Base-by-base conservation (phyloP, 2,888 invertebrate genomes). In the Kryphioiulus occultus region DNA sequence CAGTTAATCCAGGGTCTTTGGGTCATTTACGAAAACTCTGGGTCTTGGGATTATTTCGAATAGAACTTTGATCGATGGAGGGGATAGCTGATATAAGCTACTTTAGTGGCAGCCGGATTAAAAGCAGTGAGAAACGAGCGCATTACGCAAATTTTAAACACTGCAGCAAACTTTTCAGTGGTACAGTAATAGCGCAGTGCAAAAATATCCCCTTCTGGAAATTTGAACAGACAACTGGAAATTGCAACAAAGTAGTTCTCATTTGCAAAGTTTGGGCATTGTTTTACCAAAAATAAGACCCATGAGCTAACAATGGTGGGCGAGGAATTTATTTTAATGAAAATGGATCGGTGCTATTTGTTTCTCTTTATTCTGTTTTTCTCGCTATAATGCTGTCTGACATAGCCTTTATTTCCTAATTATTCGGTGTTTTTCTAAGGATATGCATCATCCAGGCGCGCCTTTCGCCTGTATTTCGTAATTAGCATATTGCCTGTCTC, bases 251-350 rank as follows among this genome's bases (percentile, higher is more conserved):
- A 30, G 26, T 78, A 15, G 26, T 30, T 78, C 30, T 3, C 78
- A 26, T 3, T 78, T 78, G 26, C 68, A 12, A 26, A 15, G 1
- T 1, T 44, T 44, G 78, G 1, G 78, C 30, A 17, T 78, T 78
- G 5, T 78, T 78, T 3, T 30, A 17, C 2, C 30, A 30, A 78
- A 30, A 78, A 53, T 53, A 12, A 78, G 26, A 30, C 30, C 30
- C 30, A 68, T 17, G 17, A 78, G 12, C 78, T 78, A 78, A 78
- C 78, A 78, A 78, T 78, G 78, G 78, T 17, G 17, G 78, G 30
- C 78, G 26, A 30, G 30, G 78, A 78, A 78, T 78, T 78, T 78
- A 78, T 78, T 78, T 78, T 78, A 78, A 78, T 78, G 78, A 78
- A 78, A 78, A 78, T 78, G 78, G 78, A 78, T 78, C 78, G 78